Evolutionary conservation across 2,113 vertebrate species (phyloP).

Genomic region (Natator depressus): DNA sequence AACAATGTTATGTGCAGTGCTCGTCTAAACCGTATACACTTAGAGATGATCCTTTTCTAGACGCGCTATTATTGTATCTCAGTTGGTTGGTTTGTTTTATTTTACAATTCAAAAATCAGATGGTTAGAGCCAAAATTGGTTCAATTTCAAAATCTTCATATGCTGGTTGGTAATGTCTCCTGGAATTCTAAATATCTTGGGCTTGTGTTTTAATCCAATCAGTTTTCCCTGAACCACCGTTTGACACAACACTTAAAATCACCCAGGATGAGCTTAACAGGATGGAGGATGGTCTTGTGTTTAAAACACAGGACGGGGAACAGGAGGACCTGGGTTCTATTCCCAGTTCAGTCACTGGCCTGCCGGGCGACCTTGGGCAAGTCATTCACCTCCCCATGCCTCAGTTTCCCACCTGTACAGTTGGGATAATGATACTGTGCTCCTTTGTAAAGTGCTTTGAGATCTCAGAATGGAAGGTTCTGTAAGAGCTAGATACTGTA

Average conservation of each 20-base stretch:
- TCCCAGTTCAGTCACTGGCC: not conserved
- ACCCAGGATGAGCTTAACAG: not conserved
- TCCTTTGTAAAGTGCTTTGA: not conserved
- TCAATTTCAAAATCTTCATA: not conserved
- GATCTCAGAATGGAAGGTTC: not conserved
- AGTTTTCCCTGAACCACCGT: not conserved
- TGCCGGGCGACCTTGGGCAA: not conserved
- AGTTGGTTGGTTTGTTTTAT: not conserved
- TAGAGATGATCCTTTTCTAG: not conserved
- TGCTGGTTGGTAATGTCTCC: not conserved
- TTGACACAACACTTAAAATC: not conserved
- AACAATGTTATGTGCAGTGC: not conserved
- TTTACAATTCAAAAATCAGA: not conserved
- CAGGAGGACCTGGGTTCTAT: not conserved
- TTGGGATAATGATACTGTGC: not conserved
- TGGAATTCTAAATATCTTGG: not conserved
- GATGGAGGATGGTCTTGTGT: not conserved
- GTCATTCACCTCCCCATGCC: not conserved
- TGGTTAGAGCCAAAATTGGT: not conserved
- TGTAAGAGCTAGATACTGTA: not conserved
- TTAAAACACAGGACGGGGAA: not conserved
- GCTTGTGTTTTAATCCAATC: not conserved
- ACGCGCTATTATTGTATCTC: not conserved
- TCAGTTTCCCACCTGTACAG: not conserved
- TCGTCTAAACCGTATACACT: not conserved